Base-by-base conservation (phyloP, 2,888 invertebrate species). In the Cactoblastis cactorum region DNA sequence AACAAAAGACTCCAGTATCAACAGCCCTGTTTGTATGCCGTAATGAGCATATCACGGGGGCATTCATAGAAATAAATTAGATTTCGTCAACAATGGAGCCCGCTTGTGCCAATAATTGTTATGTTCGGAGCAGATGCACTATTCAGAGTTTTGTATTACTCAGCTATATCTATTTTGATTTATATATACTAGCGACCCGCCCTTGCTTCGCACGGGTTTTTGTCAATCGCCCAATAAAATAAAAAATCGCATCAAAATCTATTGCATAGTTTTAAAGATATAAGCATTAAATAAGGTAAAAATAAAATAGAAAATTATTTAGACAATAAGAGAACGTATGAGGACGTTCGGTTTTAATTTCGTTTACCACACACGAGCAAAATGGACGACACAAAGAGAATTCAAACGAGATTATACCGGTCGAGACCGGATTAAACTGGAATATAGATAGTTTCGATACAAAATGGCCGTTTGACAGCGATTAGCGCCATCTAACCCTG, bases 21-120 rank as follows among this genome's bases (percentile, higher is more conserved):
- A 14, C 14, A 35, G 3, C 28, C 34, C 34, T 35, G 34, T 35
- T 11, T n/a, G 9, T 32, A 3, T 11, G 59, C 64, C 68, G 68
- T 78, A 78, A 80, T 77, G 77, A 77, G 73, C 69, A 63, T 69
- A 76, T 76, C 71, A 77, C 67, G 77, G 75, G 74, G 71, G 74
- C 69, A 81, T 79, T 80, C 78, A 78, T 64, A 62, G 67, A 67
- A 73, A 74, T 77, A 78, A 80, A 79, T 81, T 77, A 80, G 74
- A 77, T 79, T 66, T 52, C 54, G 62, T 58, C 52, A 62, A 74
- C 72, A 78, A 77, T 76, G 59, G 66, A 52, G 49, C 49, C 51
- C 52, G 51, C 4, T 24, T 11, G 6, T 3, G 32, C 32, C 37
- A 18, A 48, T 48, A 48, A 39, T 49, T 41, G 11, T 41, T 41